These are phyloP conservation scores for Epinephelus coioides DNA, from an alignment of 2,797 vertebrate species.

Conservation along the genomic window DNA sequence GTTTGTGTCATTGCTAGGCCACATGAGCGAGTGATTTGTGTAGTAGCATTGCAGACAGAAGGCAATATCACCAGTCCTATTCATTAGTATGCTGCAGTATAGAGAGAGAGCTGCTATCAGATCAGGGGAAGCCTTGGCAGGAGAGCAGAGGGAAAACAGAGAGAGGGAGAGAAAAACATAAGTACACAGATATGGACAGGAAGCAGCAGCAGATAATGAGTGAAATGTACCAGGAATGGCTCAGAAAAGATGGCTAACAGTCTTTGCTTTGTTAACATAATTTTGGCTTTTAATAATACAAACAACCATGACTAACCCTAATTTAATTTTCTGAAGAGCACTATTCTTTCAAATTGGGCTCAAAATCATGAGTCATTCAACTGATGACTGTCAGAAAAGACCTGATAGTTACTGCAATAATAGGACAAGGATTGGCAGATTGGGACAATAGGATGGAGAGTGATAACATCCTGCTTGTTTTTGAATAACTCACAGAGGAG, in stretches of 20 bases:
- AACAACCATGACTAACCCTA: not conserved
- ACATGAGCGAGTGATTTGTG: conserved; percentile 72
- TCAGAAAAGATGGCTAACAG: not conserved
- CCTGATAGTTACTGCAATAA: conserved; percentile 2
- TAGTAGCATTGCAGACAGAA: conserved; percentile 65
- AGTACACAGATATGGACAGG: conserved; percentile 26
- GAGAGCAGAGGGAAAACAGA: conserved; percentile 30
- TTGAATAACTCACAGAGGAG: not conserved
- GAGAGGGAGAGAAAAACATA: conserved; percentile 1
- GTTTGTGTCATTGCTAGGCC: conserved; percentile 69
- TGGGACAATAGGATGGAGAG: not conserved
- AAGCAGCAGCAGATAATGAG: conserved; percentile 15
- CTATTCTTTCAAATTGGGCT: conserved; percentile 21
- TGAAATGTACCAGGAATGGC: conserved; percentile 13
- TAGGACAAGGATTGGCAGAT: not conserved
- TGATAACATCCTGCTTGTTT: conserved; percentile 5
- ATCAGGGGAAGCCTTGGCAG: conserved; percentile 63
- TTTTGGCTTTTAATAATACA: not conserved
- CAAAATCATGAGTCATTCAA: conserved; percentile 21
- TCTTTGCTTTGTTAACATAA: not conserved
- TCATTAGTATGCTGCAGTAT: conserved; percentile 77
- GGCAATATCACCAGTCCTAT: conserved; percentile 63
- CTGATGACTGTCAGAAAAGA: conserved; percentile 12
- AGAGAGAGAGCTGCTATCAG: conserved; percentile 67
- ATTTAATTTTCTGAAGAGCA: conserved; percentile 5